Evolutionary conservation across 2,888 invertebrate genomes (phyloP).

Genomic region (Ichneumon xanthorius): DNA sequence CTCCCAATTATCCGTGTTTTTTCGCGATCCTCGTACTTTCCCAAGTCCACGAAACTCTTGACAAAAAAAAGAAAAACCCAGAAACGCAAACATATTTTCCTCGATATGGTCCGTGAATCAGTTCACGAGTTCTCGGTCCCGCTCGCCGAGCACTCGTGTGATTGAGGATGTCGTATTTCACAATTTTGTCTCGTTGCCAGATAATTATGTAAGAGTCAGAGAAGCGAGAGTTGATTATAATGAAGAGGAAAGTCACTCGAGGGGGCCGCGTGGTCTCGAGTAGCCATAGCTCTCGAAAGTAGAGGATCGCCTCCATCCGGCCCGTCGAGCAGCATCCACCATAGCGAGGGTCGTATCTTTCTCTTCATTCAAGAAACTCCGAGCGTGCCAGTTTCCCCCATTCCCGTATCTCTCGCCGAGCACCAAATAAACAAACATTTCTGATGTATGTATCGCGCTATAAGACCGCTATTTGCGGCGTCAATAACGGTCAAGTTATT

Average conservation of each 20-base stretch:
- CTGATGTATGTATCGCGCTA: not conserved
- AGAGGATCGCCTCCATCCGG: not conserved
- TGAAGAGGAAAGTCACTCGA: conserved; percentile 63
- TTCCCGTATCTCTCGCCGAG: not conserved
- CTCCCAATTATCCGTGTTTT: not conserved
- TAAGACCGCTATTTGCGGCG: conserved; percentile 24
- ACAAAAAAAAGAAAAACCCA: not conserved
- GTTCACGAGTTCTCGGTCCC: conserved; percentile 23
- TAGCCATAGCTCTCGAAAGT: conserved; percentile 4
- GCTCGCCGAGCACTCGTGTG: conserved; percentile 38
- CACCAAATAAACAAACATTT: not conserved
- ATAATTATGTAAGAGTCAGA: conserved; percentile 68
- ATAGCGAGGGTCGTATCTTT: not conserved
- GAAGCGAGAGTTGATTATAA: conserved; percentile 61
- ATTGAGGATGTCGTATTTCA: conserved; percentile 58
- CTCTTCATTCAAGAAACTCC: not conserved
- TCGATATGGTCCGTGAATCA: conserved; percentile 38
- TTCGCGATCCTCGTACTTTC: not conserved
- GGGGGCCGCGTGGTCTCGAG: conserved; percentile 27
- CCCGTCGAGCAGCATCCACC: not conserved
- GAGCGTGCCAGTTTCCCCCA: not conserved
- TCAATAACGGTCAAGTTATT: conserved; percentile 49
- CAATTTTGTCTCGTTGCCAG: conserved; percentile 66
- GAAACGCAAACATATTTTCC: conserved; percentile 3
- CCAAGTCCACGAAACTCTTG: not conserved